Base-by-base conservation (phyloP, 2,113 vertebrate species). In the Laticauda colubrina region DNA sequence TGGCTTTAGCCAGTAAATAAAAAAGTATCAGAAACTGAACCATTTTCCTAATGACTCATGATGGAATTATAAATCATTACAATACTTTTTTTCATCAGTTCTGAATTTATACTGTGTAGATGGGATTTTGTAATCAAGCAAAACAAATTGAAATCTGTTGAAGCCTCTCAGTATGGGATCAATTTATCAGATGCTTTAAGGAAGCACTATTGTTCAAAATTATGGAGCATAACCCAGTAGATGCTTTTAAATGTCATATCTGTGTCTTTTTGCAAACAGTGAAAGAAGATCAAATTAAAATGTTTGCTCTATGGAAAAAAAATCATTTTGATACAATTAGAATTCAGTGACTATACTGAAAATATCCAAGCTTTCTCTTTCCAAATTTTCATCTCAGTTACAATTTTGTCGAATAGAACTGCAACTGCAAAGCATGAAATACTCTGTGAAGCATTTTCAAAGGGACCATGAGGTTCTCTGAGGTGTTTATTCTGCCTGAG, bases 321-420 rank as follows among this genome's bases (percentile, higher is more conserved):
- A 1, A 45, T 26, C 15, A 29, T 94, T 85, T 87, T 94, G 20
- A 88, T 90, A 86, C 3, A 18, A 23, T 45, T 85, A 9, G 24
- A 86, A 51, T 92, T 55, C 39, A 93, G 20, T 15, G 57, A 57
- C 0, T 55, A 9, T 43, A 0, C 45, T 89, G 39, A 24, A 92
- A 92, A 93, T 12, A 90, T n/a, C 39, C 23, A 45, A 45, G 45
- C 45, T 45, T 45, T 5, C 64, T 26, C 53, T 91, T 89, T 91
- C 29, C 88, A 91, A 91, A 29, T 61, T 23, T 88, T 75, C 57
- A 55, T 85, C 23, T 95, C 89, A 23, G 18, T 64, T 94, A 88
- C 64, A 56, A 14, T 56, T 86, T 87, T 87, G 4, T 85, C 92
- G 90, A 91, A 89, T 61, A 64, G 61, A n/a, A 64, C 4, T 14